A percentile compares a stretch with the other conserved stretches of the same genome.
These are phyloP conservation scores for Homarus gammarus DNA, from an alignment of 2,888 invertebrate genomes.

Conservation along the genomic window DNA sequence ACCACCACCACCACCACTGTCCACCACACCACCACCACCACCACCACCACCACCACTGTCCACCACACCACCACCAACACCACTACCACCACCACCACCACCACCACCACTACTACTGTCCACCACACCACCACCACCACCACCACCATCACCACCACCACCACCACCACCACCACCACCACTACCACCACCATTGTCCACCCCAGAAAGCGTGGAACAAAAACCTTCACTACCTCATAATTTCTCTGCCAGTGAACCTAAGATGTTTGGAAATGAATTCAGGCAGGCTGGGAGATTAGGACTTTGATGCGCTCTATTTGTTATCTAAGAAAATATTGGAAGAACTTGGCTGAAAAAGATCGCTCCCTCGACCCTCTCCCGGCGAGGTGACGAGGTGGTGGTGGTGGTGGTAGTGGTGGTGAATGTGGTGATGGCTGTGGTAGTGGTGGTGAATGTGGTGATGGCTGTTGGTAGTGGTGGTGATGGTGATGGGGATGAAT, in stretches of 20 bases:
- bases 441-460: too few relatives aligned
- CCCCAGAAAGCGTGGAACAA: not conserved
- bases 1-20: too few relatives aligned
- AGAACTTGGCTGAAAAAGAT: slow-evolving; percentile 58
- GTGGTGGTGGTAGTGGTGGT: not conserved
- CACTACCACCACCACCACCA: too few relatives aligned
- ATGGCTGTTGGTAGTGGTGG: not conserved
- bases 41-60: too few relatives aligned
- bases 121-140: too few relatives aligned
- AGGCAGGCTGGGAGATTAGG: slow-evolving; percentile 51
- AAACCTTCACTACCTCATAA: slow-evolving; percentile 36
- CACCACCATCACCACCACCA: too few relatives aligned
- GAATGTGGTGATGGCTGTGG: too few relatives aligned
- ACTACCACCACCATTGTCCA: too few relatives aligned
- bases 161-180: too few relatives aligned
- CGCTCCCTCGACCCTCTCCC: not conserved
- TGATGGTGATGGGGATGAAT: not conserved
- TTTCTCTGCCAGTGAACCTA: slow-evolving; percentile 51
- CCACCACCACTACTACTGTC: too few relatives aligned
- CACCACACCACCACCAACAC: too few relatives aligned
- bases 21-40: too few relatives aligned
- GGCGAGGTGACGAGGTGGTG: not conserved
- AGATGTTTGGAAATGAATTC: slow-evolving; percentile 64
- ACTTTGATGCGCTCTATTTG: slow-evolving; percentile 63
- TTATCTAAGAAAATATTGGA: slow-evolving; percentile 64